These are phyloP conservation scores for Ophiothrix spiculata DNA, from an alignment of 35 echinoderm and acorn worm species.

Conservation along the genomic window DNA sequence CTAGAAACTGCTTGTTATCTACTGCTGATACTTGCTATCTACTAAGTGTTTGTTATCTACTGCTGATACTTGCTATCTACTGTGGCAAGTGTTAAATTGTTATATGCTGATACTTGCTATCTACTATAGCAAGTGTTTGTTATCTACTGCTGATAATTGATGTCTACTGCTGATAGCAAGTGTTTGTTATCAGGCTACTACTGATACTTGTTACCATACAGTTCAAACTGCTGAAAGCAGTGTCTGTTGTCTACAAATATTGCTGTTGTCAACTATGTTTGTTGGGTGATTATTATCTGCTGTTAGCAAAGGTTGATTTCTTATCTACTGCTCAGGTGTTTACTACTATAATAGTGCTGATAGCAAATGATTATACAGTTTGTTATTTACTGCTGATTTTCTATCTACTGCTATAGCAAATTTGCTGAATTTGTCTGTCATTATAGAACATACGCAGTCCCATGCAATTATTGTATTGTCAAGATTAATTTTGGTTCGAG, in stretches of 20 bases:
- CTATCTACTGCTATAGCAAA: neutral
- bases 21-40: neutral
- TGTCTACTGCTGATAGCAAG: neutral
- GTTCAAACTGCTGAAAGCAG: too few species aligned
- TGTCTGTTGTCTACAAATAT: too few species aligned
- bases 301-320: neutral
- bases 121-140: neutral
- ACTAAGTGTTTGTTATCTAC: neutral
- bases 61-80: neutral
- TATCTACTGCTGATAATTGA: neutral
- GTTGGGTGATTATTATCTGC: neutral
- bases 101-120: too few species aligned
- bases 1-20: neutral
- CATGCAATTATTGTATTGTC: too few species aligned
- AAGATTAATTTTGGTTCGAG: too few species aligned
- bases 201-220: neutral
- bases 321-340: neutral
- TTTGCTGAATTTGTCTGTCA: too few species aligned
- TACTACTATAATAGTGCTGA: neutral
- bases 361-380: neutral
- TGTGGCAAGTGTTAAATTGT: neutral
- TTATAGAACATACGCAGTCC: too few species aligned
- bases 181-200: neutral
- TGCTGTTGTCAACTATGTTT: too few species aligned
- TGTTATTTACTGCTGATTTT: neutral